These are phyloP conservation scores for Pseudorectes ferrugineus DNA, from an alignment of 2,113 vertebrate species.

Conservation along the genomic window DNA sequence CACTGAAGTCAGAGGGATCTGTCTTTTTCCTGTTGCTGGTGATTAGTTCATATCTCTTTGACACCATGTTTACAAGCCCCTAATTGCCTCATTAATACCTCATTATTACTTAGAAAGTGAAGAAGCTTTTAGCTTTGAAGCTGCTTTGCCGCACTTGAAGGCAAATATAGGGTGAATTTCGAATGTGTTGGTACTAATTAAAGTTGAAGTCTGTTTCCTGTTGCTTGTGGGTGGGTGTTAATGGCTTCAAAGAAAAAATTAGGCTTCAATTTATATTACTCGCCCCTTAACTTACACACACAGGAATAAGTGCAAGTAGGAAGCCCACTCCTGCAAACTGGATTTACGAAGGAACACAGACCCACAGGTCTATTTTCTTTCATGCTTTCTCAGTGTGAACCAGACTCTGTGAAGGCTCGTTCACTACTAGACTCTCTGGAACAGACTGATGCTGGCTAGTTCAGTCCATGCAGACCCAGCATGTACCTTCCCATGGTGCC, in stretches of 20 bases:
- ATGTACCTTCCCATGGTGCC: fast-evolving
- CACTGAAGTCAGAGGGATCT: conserved; percentile 58
- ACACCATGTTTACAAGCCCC: conserved; percentile 70
- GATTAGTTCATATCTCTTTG: conserved; percentile 70
- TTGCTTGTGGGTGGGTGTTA: conserved; percentile 61
- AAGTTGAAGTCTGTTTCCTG: conserved; percentile 70
- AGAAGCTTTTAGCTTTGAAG: conserved; percentile 69
- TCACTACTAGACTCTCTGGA: not conserved
- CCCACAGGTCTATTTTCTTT: not conserved
- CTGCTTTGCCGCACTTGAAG: conserved; percentile 50
- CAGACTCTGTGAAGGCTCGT: not conserved
- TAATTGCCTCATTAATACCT: conserved; percentile 74
- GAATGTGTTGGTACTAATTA: conserved; percentile 65
- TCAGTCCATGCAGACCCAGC: not conserved
- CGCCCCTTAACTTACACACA: not conserved
- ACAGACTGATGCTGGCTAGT: not conserved
- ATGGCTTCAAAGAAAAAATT: conserved; percentile 60
- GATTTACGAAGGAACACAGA: not conserved
- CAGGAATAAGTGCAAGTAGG: not conserved
- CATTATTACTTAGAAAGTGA: conserved; percentile 69
- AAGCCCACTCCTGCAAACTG: not conserved
- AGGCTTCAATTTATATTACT: conserved; percentile 35
- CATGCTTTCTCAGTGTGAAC: not conserved
- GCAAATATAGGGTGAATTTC: conserved; percentile 55
- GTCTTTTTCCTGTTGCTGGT: conserved; percentile 63